Evolutionary conservation across 2,113 vertebrate genomes (phyloP).

Genomic region (Megaceryle torquata): DNA sequence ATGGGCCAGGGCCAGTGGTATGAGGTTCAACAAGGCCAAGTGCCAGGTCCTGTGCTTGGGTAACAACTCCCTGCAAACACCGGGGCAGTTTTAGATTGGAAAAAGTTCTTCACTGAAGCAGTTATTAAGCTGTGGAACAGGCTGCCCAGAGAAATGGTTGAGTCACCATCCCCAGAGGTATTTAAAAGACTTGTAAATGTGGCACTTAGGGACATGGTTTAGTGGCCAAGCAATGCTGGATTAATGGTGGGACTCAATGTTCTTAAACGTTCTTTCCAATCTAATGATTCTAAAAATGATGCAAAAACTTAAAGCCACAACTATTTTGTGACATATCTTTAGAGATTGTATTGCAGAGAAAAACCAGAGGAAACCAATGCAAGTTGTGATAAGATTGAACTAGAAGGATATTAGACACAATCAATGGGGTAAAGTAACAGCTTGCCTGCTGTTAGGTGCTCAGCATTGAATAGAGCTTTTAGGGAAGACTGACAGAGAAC

Average conservation of each 20-base stretch:
- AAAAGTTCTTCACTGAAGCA: not conserved
- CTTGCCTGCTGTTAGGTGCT: not conserved
- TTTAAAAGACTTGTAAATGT: not conserved
- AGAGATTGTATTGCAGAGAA: constrained; percentile 6
- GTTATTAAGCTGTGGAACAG: not conserved
- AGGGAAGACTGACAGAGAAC: not conserved
- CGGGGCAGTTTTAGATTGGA: not conserved
- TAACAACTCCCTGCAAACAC: not conserved
- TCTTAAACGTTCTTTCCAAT: not conserved
- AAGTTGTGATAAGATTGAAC: not conserved
- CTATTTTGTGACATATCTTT: not conserved
- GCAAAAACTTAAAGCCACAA: not conserved
- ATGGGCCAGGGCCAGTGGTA: not conserved
- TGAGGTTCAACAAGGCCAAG: not conserved
- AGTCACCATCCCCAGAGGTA: not conserved
- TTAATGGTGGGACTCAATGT: not conserved
- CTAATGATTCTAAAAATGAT: not conserved
- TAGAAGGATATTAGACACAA: not conserved
- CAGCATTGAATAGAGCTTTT: not conserved
- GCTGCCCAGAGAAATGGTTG: not conserved
- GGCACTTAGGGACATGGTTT: not conserved
- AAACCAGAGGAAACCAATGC: not conserved
- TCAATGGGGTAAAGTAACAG: not conserved
- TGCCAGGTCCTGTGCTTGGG: not conserved
- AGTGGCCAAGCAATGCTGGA: not conserved